Conservation (phyloP, 2,797 vertebrate species). For the Anniella stebbinsi region DNA sequence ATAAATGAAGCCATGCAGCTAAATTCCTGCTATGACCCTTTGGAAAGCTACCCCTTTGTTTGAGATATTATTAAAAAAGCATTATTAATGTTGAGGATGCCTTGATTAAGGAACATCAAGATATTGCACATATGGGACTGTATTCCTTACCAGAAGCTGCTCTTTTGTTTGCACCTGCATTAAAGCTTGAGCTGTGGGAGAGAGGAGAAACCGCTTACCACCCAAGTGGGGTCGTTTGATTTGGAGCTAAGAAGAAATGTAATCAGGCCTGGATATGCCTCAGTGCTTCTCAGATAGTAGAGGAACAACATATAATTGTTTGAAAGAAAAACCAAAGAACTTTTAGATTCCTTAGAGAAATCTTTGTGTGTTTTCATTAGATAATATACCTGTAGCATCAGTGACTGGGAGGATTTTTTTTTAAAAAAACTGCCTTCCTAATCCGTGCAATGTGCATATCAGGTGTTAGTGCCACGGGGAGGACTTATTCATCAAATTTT, state of each 20-base stretch:
- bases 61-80: background rate
- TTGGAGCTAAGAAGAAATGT: constrained; percentile 57
- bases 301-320: constrained; percentile 70
- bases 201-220: constrained; percentile 39
- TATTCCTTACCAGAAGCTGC: constrained; percentile 37
- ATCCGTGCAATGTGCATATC: constrained; percentile 66
- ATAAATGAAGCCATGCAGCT: constrained; percentile 47
- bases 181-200: constrained; percentile 46
- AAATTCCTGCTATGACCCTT: constrained; percentile 52
- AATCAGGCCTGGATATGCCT: constrained; percentile 65
- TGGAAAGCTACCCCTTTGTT: constrained; percentile 56
- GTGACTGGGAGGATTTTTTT: constrained; percentile 47
- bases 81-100: constrained; percentile 42
- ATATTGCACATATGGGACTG: constrained; percentile 42
- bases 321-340: constrained; percentile 63
- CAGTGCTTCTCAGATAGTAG: constrained; percentile 54
- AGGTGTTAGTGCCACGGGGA: constrained; percentile 64
- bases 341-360: constrained; percentile 71
- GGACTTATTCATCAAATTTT: constrained; percentile 65
- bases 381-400: constrained; percentile 65
- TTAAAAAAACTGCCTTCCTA: constrained; percentile 57
- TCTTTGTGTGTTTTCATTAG: constrained; percentile 72
- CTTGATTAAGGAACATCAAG: constrained; percentile 61
- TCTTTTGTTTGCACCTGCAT: constrained; percentile 45
- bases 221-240: constrained; percentile 48